phyloP scores from a whole-genome alignment of 37 sponge, comb jelly and placozoan species.

The Petrosia ficiformis region DNA sequence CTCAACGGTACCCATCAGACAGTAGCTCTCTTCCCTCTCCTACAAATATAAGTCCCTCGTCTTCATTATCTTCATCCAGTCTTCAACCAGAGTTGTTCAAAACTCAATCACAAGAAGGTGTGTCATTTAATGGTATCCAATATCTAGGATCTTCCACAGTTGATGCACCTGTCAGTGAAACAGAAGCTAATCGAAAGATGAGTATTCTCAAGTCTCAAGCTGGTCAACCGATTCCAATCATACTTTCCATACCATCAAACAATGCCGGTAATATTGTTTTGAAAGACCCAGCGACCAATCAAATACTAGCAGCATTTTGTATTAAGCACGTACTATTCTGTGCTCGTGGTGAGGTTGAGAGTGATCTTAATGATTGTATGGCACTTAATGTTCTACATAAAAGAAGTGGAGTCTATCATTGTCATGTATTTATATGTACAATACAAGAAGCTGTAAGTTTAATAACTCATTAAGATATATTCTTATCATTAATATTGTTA shows the following conservation, averaged over 20 bases:
- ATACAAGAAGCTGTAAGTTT: constrained; percentile 42
- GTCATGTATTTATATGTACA: constrained; percentile 73
- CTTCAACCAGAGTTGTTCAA: too few relatives aligned
- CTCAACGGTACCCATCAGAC: too few relatives aligned
- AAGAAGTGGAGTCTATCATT: constrained; percentile 65
- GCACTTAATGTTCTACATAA: constrained; percentile 68
- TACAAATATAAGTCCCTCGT: too few relatives aligned
- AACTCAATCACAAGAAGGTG: too few relatives aligned
- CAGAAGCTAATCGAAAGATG: constrained; percentile 82
- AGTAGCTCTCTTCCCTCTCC: too few relatives aligned
- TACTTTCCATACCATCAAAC: constrained; percentile 56
- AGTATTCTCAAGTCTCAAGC: constrained; percentile 59
- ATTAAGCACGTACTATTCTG: constrained; percentile 78
- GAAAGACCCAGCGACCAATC: constrained; percentile 53
- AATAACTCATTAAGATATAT: neutral
- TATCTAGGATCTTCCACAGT: constrained; percentile 87
- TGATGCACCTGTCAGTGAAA: constrained; percentile 83
- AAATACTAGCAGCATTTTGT: constrained; percentile 35
- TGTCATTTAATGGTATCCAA: constrained; percentile 37
- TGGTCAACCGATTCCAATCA: constrained; percentile 36
- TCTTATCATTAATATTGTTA: constrained; percentile 1
- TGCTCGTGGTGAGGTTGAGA: constrained; percentile 65
- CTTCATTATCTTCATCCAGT: too few relatives aligned
- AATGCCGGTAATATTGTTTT: constrained; percentile 60
- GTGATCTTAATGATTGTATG: constrained; percentile 65